These are phyloP conservation scores for Catajapyx aquilonaris DNA, from an alignment of 1,140 invertebrate genomes.

Conservation along the genomic window DNA sequence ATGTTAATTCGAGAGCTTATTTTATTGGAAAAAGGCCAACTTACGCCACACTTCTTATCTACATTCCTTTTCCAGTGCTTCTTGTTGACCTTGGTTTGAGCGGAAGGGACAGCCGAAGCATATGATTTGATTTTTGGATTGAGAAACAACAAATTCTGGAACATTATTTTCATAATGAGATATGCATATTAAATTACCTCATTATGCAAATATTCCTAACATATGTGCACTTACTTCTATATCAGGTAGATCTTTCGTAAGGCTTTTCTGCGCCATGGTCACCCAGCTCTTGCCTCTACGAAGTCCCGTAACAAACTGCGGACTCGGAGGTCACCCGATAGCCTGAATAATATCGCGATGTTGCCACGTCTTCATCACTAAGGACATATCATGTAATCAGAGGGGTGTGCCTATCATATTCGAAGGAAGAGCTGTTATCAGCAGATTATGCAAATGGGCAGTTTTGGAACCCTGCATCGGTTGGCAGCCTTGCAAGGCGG, in stretches of 20 bases:
- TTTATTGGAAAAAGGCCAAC: constrained; percentile 16
- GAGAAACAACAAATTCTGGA: constrained; percentile 58
- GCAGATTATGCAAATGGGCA: too few relatives aligned
- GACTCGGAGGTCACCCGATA: too few relatives aligned
- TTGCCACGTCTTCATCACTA: too few relatives aligned
- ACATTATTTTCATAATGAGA: constrained; percentile 8
- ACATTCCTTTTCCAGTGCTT: constrained; percentile 86
- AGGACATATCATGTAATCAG: too few relatives aligned
- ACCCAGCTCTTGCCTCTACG: too few relatives aligned
- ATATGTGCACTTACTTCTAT: constrained; percentile 35
- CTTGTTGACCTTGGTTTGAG: constrained; percentile 67
- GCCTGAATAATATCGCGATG: too few relatives aligned
- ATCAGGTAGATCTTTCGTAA: constrained; percentile 41
- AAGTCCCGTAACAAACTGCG: too few relatives aligned
- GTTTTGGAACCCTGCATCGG: too few relatives aligned
- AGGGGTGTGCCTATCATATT: too few relatives aligned
- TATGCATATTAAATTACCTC: constrained; percentile 4
- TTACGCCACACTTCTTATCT: constrained; percentile 63
- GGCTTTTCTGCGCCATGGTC: too few relatives aligned
- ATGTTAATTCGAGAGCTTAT: constrained; percentile 4
- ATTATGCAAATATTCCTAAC: not conserved
- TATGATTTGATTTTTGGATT: constrained; percentile 61
- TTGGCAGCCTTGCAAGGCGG: too few relatives aligned
- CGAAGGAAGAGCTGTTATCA: too few relatives aligned
- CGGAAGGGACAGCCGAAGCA: constrained; percentile 56